Evolutionary conservation across 2,113 vertebrate species (phyloP), one percentile per base, ranked within the genome.

Genomic region (Gymnobelideus leadbeateri): DNA sequence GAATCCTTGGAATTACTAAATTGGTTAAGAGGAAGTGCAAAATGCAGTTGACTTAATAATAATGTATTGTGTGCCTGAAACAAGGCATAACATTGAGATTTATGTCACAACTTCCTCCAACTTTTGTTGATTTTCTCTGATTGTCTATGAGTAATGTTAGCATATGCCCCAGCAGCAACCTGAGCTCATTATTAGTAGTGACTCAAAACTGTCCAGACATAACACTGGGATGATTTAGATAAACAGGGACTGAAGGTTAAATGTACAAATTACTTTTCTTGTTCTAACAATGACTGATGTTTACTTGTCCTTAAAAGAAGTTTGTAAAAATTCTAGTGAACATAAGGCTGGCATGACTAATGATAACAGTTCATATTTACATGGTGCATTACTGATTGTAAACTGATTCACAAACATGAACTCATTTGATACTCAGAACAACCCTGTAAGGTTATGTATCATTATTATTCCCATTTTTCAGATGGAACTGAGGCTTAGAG

Each of bases 91-190:
- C 94, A 51, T 3, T 8, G n/a, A 91, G 92, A 47, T 91, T 28
- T 24, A 43, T 92, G 92, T 95, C 91, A 93, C 93, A 51, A 77
- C 93, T 97, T 97, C 96, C 96, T 94, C 95, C 91, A 91, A 89
- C 57, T 47, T 47, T 7, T 37, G 51, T 46, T 46, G 23, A 50
- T 90, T 47, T 3, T 1, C 51, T 24, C 90, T 55, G 8, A 89
- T 91, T 94, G 55, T 91, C 68, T 95, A 90, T 96, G 93, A 95
- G 89, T 93, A 51, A 43, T 54, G 51, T n/a, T 43, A 93, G 91
- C 46, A 91, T 57, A 90, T 25, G 25, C 14, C 55, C 23, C 51
- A 61, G 89, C 94, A 95, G 90, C 1, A 68, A 26, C 25, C 53
- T 91, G 89, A 97, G 61, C 93, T 96, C 93, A 94, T 93, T 91